A percentile compares a stretch with the other conserved stretches of the same genome.
Evolutionary conservation across 2,888 invertebrate genomes (phyloP).

Genomic region (Camponotus fellah): DNA sequence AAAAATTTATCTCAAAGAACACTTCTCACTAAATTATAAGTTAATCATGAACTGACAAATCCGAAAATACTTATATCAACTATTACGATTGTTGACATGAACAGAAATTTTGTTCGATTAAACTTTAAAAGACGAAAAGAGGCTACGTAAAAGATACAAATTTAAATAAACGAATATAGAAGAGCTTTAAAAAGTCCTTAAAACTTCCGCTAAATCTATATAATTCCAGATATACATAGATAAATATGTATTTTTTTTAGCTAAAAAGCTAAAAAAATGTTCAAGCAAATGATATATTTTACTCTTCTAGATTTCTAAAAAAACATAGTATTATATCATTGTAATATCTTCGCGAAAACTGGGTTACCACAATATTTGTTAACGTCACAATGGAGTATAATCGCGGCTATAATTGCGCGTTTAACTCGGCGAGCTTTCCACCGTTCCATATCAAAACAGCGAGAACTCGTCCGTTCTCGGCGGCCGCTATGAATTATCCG

Average conservation of each 20-base stretch:
- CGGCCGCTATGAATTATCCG: constrained; percentile 52
- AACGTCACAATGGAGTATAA: constrained; percentile 19
- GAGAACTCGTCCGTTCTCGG: constrained; percentile 44
- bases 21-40: not conserved
- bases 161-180: not conserved
- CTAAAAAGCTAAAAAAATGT: not conserved
- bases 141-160: not conserved
- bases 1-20: not conserved
- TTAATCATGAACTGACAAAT: not conserved
- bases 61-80: not conserved
- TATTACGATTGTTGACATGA: too few species aligned
- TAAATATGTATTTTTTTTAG: not conserved
- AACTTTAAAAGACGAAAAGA: not conserved
- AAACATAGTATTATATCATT: not conserved
- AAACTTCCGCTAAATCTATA: not conserved
- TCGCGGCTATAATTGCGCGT: constrained; percentile 41
- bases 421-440: constrained; percentile 47
- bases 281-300: not conserved
- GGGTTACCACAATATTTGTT: constrained; percentile 16
- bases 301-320: not conserved
- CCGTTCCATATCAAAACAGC: constrained; percentile 50
- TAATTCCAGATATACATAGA: not conserved
- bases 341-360: not conserved
- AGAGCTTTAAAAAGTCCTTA: not conserved
- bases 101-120: not conserved